Evolutionary conservation across 2,797 vertebrate species (phyloP).

Genomic region (Chaenodraco wilsoni): DNA sequence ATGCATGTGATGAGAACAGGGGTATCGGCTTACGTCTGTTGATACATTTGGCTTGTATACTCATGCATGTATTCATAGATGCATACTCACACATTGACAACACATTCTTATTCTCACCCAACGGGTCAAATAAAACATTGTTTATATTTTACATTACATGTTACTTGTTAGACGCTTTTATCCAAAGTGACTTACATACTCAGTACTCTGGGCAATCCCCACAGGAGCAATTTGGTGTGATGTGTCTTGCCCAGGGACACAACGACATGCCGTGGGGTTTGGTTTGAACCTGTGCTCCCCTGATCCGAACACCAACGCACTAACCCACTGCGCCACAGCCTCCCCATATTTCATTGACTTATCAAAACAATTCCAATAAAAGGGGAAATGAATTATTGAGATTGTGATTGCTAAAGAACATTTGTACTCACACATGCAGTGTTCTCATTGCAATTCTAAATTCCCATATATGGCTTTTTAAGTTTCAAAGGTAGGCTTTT

Average conservation of each 20-base stretch:
- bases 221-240: no score
- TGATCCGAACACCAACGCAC: no score
- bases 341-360: background rate
- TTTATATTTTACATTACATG: no score
- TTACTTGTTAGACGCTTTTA: no score
- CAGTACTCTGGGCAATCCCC: no score
- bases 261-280: no score
- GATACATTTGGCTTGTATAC: conserved; percentile 39
- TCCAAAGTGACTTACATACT: no score
- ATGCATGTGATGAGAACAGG: conserved; percentile 47
- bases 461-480: conserved; percentile 24
- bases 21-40: conserved; percentile 43
- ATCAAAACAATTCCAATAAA: background rate
- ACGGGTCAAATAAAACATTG: no score
- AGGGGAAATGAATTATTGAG: no score
- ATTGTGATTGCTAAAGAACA: background rate
- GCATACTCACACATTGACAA: background rate
- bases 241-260: no score
- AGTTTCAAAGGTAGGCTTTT: conserved; percentile 42
- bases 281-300: no score
- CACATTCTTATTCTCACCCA: background rate
- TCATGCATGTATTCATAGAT: conserved; percentile 1
- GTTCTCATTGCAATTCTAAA: conserved; percentile 33
- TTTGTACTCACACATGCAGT: background rate
- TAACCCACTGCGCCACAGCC: no score